Base-by-base conservation (phyloP, 2,113 vertebrate genomes). In the Daboia siamensis region DNA sequence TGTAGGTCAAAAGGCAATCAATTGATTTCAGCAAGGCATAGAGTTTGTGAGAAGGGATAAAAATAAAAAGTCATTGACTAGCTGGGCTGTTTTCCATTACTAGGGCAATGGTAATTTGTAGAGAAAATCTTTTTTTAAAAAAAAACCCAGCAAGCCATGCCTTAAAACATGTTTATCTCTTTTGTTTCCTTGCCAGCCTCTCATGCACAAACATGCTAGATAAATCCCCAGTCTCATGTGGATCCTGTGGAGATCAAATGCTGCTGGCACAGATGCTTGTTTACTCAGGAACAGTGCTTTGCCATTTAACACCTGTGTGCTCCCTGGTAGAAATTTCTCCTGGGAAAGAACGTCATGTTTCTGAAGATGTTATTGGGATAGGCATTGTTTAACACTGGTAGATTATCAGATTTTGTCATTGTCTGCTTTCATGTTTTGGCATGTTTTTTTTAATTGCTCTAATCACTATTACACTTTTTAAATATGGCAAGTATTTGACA, bases 201-300 rank as follows among this genome's bases (percentile, higher is more conserved):
- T 54, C 69, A 89, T 86, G 69, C 90, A 86, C 69, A 86, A 89
- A 93, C 90, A 89, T 8, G 90, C 74, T 64, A 56, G 56, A 51
- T 91, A 86, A 86, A 85, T 46, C 74, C 55, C 33, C 20, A 44
- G 33, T 91, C 55, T 86, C 69, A 61, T 93, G 48, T 57, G 29
- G 87, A 86, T 89, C 69, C 87, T 89, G 87, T 87, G 85, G 69
- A 86, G 90, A 88, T 91, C 69, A 44, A 80, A 44, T 91, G 86
- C 54, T 51, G 64, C 55, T 90, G 86, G 93, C 90, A 84, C 86
- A 88, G 6, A 88, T 33, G 26, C 56, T 86, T 93, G 90, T 91
- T 93, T 93, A 93, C 48, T 51, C 90, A 86, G 55, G 69, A 91
- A 17, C 48, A 69, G 1, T 91, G 90, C 48, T 91, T 61, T 91